Evolutionary conservation across 1,140 invertebrate genomes (phyloP).

Genomic region (Caenorhabditis briggsae): DNA sequence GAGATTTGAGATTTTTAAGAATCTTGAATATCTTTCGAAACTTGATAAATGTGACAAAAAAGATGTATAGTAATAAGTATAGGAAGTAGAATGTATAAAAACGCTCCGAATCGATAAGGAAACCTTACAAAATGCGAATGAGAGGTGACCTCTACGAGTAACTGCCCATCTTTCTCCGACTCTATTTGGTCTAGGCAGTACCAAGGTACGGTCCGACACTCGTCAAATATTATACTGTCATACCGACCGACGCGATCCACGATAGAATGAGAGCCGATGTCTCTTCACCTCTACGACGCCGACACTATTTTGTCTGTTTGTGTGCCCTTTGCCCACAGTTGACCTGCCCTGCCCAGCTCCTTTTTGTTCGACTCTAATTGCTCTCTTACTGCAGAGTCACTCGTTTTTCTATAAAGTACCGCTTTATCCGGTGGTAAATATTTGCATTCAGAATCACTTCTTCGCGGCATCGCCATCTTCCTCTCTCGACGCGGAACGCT

Average conservation of each 20-base stretch:
- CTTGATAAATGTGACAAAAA: too few species aligned
- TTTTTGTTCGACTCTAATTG: conserved; percentile 38
- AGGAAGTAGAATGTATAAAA: neutral
- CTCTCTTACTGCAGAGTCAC: neutral
- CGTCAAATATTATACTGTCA: conserved; percentile 53
- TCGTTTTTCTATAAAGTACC: conserved; percentile 27
- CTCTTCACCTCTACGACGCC: neutral
- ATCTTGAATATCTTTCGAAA: too few species aligned
- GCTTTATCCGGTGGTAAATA: conserved; percentile 41
- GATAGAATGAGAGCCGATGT: neutral
- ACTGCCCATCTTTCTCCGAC: conserved; percentile 26
- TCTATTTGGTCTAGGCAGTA: conserved; percentile 39
- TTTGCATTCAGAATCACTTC: conserved; percentile 7
- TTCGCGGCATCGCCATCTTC: neutral
- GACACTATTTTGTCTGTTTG: neutral
- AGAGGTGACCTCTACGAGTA: conserved; percentile 33
- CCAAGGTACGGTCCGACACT: conserved; percentile 49
- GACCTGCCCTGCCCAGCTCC: conserved; percentile 52
- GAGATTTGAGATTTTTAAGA: neutral
- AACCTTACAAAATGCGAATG: conserved; percentile 38
- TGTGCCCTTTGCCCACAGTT: conserved; percentile 16
- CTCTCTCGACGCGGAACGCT: conserved; percentile 11
- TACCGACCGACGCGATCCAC: neutral
- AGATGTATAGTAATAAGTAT: neutral
- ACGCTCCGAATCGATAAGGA: conserved; percentile 20